These are phyloP conservation scores for Mungos mungo DNA, from an alignment of 2,113 vertebrate species.

Conservation along the genomic window DNA sequence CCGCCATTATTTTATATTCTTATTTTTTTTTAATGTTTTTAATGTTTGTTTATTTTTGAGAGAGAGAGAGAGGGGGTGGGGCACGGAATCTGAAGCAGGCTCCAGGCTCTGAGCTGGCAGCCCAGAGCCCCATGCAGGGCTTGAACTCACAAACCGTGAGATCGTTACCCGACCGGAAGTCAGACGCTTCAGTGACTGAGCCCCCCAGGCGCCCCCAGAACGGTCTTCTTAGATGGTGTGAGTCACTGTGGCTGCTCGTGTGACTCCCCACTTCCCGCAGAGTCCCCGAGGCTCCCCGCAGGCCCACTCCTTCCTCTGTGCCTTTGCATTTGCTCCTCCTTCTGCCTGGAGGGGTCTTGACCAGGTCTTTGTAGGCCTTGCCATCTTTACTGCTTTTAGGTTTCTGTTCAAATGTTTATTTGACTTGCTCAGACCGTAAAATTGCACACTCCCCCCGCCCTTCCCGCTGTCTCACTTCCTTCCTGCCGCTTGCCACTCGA, in stretches of 20 bases:
- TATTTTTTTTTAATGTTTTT: too few species aligned
- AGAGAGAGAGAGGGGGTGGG: too few species aligned
- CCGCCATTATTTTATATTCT: too few species aligned
- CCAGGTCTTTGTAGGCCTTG: neutral
- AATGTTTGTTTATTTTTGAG: too few species aligned
- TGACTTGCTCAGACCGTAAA: neutral
- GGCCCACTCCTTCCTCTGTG: accelerated
- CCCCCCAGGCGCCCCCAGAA: too few species aligned
- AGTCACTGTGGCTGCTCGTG: neutral
- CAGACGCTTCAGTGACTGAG: too few species aligned
- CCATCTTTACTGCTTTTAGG: neutral
- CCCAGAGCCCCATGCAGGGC: too few species aligned
- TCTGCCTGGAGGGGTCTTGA: neutral
- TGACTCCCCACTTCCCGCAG: neutral
- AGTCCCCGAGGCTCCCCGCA: too few species aligned
- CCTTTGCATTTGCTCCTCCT: neutral
- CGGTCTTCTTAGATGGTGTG: neutral
- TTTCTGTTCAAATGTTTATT: neutral
- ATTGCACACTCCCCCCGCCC: accelerated
- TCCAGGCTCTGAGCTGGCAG: too few species aligned
- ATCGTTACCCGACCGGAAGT: too few species aligned
- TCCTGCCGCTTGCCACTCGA: accelerated
- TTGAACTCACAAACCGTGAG: too few species aligned
- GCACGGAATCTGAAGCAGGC: too few species aligned
- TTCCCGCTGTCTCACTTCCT: neutral